Percentiles rank a stretch among this genome's conserved stretches.
These are phyloP conservation scores for Muntiacus reevesi DNA, from an alignment of 2,113 vertebrate genomes.

Conservation along the genomic window DNA sequence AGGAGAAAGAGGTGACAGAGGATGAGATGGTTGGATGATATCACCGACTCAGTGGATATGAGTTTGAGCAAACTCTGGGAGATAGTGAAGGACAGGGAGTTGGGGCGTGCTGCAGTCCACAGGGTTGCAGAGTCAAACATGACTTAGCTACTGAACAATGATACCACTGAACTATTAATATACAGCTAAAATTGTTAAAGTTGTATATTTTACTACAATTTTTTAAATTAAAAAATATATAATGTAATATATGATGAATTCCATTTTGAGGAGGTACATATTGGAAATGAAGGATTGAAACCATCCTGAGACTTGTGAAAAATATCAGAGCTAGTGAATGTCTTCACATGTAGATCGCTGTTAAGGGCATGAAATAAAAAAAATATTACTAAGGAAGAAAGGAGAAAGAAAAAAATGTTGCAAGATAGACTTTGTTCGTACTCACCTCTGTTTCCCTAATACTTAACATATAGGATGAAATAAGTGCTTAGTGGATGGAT, in stretches of 20 bases:
- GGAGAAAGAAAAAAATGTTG: background rate
- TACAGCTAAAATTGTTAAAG: background rate
- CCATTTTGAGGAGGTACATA: background rate
- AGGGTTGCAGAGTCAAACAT: background rate
- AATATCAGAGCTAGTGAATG: background rate
- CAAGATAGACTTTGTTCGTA: background rate
- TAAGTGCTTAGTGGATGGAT: background rate
- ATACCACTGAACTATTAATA: background rate
- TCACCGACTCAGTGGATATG: background rate
- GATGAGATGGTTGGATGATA: background rate
- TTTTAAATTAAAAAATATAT: background rate
- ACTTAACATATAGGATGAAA: background rate
- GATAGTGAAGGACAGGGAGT: background rate
- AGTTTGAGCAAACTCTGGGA: background rate
- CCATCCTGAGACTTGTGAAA: background rate
- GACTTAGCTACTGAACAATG: background rate
- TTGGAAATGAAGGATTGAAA: background rate
- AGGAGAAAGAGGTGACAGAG: background rate
- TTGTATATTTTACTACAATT: background rate
- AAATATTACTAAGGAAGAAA: background rate
- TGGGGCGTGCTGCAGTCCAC: background rate
- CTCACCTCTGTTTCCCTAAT: background rate
- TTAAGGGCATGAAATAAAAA: background rate
- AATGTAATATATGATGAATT: background rate
- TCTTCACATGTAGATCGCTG: background rate